Base-by-base conservation (phyloP, 2,888 invertebrate genomes). In the Poecilus cupreus region DNA sequence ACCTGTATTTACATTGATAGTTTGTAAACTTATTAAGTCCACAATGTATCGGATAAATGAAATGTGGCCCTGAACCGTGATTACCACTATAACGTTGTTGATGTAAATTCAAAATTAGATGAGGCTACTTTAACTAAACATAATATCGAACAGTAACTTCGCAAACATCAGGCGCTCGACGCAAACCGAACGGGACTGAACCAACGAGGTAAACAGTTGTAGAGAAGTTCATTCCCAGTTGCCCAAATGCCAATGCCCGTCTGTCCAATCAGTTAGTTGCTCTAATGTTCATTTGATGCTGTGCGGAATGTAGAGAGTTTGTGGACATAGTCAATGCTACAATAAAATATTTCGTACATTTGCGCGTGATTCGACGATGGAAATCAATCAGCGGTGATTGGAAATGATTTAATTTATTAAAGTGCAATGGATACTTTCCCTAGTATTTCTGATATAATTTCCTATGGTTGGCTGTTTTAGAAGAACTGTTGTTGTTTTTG, bases 191-290 rank as follows among this genome's bases (percentile, higher is more conserved):
- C 39, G 10, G 11, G 39, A 8, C 39, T n/a, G n/a, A 26, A 26
- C 13, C 10, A 22, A 57, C 57, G 22, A 57, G 57, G 57, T 60
- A 60, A 60, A 60, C 60, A 60, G 60, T 60, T 26, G 13, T 60
- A 26, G 60, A 60, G 60, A 60, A 60, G 60, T 60, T 60, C 26
- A 60, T 60, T 60, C 60, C 26, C 60, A 60, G 60, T 60, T 60
- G 26, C n/a, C 26, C 60, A 24, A 60, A 22, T 26, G 26, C 60
- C 60, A 60, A 60, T 60, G 60, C 26, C 24, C 24, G 60, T 60
- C 60, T 24, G 60, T 26, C 26, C 60, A 60, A 60, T 60, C 60
- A 60, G 60, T 60, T 24, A 60, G 26, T 60, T 24, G 60, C 60
- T 60, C 32, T 22, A 60, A 60, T 60, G 60, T 60, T 60, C 60